These are phyloP conservation scores for Tigriopus japonicus DNA, from an alignment of 1,140 invertebrate species.

Conservation along the genomic window DNA sequence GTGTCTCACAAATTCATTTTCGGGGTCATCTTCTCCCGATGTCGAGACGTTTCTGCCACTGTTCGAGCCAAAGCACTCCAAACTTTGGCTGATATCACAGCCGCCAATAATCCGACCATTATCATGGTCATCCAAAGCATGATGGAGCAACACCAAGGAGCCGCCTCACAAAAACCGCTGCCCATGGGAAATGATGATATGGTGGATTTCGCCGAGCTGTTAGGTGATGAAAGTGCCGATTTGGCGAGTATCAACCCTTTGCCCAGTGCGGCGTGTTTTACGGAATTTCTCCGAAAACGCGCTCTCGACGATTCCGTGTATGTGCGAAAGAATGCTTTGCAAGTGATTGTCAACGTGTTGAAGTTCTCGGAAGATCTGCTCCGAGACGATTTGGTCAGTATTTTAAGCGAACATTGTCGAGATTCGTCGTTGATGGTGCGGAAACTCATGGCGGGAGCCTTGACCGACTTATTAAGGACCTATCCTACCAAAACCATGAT, in stretches of 20 bases:
- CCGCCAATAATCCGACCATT: conserved; percentile 24
- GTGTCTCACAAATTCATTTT: conserved; percentile 29
- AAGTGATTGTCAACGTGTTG: conserved; percentile 29
- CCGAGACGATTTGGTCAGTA: not conserved
- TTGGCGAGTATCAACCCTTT: conserved; percentile 16
- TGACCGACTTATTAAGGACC: conserved; percentile 32
- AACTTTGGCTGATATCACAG: conserved; percentile 30
- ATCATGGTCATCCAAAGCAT: conserved; percentile 27
- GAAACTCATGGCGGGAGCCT: conserved; percentile 33
- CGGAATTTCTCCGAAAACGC: conserved; percentile 30
- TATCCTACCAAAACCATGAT: conserved; percentile 28
- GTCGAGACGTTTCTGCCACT: conserved; percentile 34
- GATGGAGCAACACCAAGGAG: conserved; percentile 22
- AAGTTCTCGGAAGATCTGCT: conserved; percentile 13
- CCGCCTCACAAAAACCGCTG: too few relatives aligned
- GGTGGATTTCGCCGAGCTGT: conserved; percentile 9
- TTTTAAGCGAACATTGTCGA: conserved; percentile 32
- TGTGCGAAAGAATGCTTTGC: conserved; percentile 35
- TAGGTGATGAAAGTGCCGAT: not conserved
- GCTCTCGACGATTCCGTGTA: conserved; percentile 36
- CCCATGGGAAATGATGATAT: not conserved
- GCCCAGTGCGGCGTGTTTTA: conserved; percentile 24
- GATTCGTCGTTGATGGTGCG: conserved; percentile 36
- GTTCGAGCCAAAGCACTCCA: conserved; percentile 37
- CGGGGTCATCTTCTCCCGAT: conserved; percentile 30